Conservation (phyloP, 2,888 invertebrate species). For the Liodrosophila aerea region DNA sequence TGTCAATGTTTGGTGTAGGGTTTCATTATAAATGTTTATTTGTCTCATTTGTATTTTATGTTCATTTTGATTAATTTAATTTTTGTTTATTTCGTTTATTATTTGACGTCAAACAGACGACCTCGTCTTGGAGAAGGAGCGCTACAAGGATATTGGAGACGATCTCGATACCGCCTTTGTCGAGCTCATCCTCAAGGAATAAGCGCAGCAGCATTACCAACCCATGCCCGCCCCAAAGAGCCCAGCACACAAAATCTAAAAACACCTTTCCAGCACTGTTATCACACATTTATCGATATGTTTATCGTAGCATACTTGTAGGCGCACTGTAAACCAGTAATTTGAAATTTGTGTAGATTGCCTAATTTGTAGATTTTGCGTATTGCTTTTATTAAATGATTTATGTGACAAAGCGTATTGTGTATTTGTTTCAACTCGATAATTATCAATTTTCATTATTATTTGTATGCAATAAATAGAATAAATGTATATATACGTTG, state of each 20-base stretch:
- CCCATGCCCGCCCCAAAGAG: constrained; percentile 42
- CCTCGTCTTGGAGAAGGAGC: constrained; percentile 98
- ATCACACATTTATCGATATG: constrained; percentile 52
- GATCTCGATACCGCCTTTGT: constrained; percentile 99
- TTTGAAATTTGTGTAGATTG: constrained; percentile 44
- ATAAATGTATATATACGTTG: constrained; percentile 37
- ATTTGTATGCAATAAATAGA: constrained; percentile 72
- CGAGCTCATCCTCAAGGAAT: constrained; percentile 91
- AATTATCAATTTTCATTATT: constrained; percentile 44
- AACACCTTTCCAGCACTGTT: too few relatives aligned
- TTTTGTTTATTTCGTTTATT: constrained; percentile 43
- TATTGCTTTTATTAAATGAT: constrained; percentile 40
- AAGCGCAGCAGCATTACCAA: constrained; percentile 61
- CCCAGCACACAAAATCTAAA: constrained; percentile 41
- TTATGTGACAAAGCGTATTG: constrained; percentile 64
- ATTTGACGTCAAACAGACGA: constrained; percentile 86
- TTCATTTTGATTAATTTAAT: constrained; percentile 52
- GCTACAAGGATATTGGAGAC: constrained; percentile 99
- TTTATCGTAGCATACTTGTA: constrained; percentile 57
- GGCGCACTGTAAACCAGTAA: constrained; percentile 45
- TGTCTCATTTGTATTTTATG: constrained; percentile 32
- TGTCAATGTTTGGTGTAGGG: constrained; percentile 13
- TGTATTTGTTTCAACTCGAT: constrained; percentile 78
- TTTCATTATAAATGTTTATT: too few relatives aligned
- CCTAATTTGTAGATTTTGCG: constrained; percentile 41